Evolutionary conservation across 2,797 vertebrate genomes (phyloP), one percentile per base, ranked within the genome.

Genomic region (Manis crassicaudata): DNA sequence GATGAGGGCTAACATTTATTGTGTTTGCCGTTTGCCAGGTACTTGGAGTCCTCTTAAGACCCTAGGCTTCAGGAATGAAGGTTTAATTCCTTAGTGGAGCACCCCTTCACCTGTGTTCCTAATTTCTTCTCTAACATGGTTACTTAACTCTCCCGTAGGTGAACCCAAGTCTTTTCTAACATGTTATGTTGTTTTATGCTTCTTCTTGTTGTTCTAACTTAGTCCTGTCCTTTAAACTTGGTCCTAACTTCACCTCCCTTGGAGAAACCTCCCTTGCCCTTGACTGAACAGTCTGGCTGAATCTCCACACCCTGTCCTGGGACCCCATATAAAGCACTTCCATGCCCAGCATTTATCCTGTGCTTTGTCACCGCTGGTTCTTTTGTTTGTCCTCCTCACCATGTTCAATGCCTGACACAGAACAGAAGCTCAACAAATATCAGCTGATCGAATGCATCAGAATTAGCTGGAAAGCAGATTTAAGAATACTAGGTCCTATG

Each of bases 41-140:
- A 73, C 60, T 46, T 72, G 65, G 75, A 58, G 72, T 76, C 60
- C 82, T 96, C 85, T 90, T 90, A 92, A 94, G 92, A 92, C 20
- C 32, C 50, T 50, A 43, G 68, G n/a, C 8, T 60, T 68, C 37
- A 63, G 54, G 54, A 63, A 56, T 7, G 9, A 94, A 88, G 35
- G 21, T 43, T 60, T 46, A 58, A 46, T 21, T 35, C 29, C 35
- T 79, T 52, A 68, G 50, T 13, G 52, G 68, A 29, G 50, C 32
- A n/a, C 16, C 7, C 6, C 63, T n/a, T 72, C 7, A 1, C 12
- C 27, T 50, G 46, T 46, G 6, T 23, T 75, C 25, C 29, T 62
- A 56, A 5, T 63, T 8, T 79, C 73, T 67, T 52, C 68, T 88
- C 84, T 73, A 63, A 50, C 46, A 20, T 76, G 35, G 63, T 79